These are phyloP conservation scores for Muscina levida DNA, from an alignment of 2,888 invertebrate genomes.

Conservation along the genomic window DNA sequence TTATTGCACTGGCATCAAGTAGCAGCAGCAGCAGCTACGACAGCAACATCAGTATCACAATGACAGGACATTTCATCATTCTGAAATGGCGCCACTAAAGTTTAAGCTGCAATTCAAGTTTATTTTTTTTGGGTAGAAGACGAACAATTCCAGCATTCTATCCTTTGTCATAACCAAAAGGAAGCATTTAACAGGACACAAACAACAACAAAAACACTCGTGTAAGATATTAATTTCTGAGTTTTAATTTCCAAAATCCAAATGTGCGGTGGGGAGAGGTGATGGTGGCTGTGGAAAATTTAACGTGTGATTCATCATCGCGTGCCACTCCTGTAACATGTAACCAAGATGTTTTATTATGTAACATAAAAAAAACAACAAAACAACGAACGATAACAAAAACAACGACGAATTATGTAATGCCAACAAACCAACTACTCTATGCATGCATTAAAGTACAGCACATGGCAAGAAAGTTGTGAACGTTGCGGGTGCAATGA, in stretches of 20 bases:
- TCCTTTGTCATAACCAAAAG: background rate
- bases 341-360: slow-evolving; percentile 27
- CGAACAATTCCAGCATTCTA: too few relatives aligned
- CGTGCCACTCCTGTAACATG: slow-evolving; percentile 58
- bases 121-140: too few relatives aligned
- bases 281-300: background rate
- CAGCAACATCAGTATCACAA: too few relatives aligned
- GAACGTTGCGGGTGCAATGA: background rate
- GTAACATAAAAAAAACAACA: background rate
- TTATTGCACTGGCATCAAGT: too few relatives aligned
- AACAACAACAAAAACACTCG: background rate
- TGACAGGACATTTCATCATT: slow-evolving; percentile 7
- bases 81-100: slow-evolving; percentile 36
- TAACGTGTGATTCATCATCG: slow-evolving; percentile 58
- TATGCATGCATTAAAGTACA: slow-evolving; percentile 1
- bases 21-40: too few relatives aligned
- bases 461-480: background rate
- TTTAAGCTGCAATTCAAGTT: slow-evolving; percentile 5
- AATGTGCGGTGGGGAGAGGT: background rate
- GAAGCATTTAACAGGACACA: slow-evolving; percentile 13
- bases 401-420: slow-evolving; percentile 20
- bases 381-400: too few relatives aligned
- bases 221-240: slow-evolving; percentile 14
- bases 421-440: slow-evolving; percentile 6
- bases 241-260: slow-evolving; percentile 29